Conservation (phyloP, 2,113 vertebrate species). For the Notothenia coriiceps region DNA sequence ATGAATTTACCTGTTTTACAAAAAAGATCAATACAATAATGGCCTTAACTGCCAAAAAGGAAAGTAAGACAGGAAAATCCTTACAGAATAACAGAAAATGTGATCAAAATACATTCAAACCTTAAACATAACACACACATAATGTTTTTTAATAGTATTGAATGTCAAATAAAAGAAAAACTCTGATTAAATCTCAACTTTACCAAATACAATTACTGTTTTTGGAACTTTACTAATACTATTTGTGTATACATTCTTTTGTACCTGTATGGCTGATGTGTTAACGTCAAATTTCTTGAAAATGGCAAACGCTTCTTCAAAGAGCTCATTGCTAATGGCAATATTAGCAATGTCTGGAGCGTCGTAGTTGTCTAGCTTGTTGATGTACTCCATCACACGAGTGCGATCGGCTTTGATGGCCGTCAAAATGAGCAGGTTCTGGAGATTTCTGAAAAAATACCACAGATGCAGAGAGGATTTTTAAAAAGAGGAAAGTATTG, state of each 20-base stretch:
- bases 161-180: background rate
- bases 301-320: constrained; percentile 94
- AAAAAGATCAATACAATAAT: no score
- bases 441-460: constrained; percentile 87
- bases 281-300: constrained; percentile 95
- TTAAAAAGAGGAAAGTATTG: background rate
- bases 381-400: constrained; percentile 95
- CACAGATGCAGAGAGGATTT: background rate
- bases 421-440: constrained; percentile 94
- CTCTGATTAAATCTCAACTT: background rate
- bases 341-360: constrained; percentile 94
- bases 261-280: constrained; percentile 92
- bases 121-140: background rate
- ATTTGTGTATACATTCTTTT: background rate
- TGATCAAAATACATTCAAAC: no score
- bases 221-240: background rate
- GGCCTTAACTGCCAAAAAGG: background rate
- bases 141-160: background rate
- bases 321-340: constrained; percentile 91
- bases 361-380: constrained; percentile 92
- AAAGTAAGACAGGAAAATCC: no score
- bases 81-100: no score
- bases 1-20: background rate
- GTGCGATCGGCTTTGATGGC: constrained; percentile 94
- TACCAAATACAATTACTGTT: background rate